Base-by-base conservation (phyloP, 2,113 vertebrate genomes). In the Macheiramphus alcinus region DNA sequence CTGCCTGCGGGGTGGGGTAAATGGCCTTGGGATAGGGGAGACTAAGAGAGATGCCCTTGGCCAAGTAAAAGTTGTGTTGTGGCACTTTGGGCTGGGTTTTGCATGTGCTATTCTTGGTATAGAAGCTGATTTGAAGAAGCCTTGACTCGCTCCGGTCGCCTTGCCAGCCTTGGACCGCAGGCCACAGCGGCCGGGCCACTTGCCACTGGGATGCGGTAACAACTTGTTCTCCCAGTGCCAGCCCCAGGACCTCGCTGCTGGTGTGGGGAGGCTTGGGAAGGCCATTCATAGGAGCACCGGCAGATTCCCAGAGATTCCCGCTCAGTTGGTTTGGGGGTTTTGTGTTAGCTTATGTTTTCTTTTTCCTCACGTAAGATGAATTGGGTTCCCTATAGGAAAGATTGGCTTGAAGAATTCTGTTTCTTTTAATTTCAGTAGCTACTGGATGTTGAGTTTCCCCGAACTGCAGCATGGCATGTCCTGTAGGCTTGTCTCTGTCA, bases 141-240 rank as follows among this genome's bases (percentile, higher is more conserved):
- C 16, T 70, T 38, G 27, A 11, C 34, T 72, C 0, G 1, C 36
- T 53, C 16, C n/a, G 6, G 27, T 17, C 1, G 1, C 52, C 31
- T 53, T 34, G n/a, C 20, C 27, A 48, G 32, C 67, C 27, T 40
- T 88, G 62, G 36, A 21, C 32, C 3, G 0, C 63, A 82, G 42
- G 36, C 65, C 1, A 1, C 53, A 40, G 59, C 36, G 65, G 38
- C 38, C 0, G 3, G 55, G 66, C 56, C 16, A 12, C 34, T 56
- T 74, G 59, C 14, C 43, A 6, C 9, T 43, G 43, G 72, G 31
- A 68, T 38, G 61, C 31, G 27, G 38, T 13, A 47, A 9, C 50
- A 32, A 9, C 38, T 79, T 1, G 0, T 55, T 40, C 55, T 53
- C 25, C 50, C 22, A 4, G 22, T 31, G 40, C 47, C 20, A 13